Evolutionary conservation across 2,888 invertebrate species (phyloP).

Genomic region (Hedychridium roseum): DNA sequence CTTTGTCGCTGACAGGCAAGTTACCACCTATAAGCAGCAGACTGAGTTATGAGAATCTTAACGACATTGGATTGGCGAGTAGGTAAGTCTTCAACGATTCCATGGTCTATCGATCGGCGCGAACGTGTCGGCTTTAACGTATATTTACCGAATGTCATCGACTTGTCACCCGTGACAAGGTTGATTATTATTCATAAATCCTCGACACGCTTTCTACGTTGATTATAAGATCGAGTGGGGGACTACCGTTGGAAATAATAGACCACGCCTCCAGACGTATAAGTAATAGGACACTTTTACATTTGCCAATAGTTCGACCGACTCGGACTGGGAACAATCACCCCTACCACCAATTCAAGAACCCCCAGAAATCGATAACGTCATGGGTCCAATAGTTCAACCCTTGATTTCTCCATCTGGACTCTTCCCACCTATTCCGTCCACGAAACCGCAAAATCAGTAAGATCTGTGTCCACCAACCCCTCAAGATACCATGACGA

Average conservation of each 20-base stretch:
- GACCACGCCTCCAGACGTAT: no score
- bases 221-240: no score
- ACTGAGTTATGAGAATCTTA: conserved; percentile 43
- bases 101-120: conserved; percentile 3
- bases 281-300: no score
- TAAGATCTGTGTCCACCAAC: conserved; percentile 5
- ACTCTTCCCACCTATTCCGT: conserved; percentile 53
- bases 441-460: conserved; percentile 18
- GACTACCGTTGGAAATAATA: no score
- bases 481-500: neutral
- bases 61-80: conserved; percentile 42
- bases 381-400: conserved; percentile 52
- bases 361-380: conserved; percentile 48
- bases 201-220: no score
- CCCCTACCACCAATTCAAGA: conserved; percentile 55
- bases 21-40: conserved; percentile 69
- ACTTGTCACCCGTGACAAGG: neutral
- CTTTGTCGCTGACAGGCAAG: conserved; percentile 63
- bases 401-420: conserved; percentile 49
- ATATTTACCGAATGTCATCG: conserved; percentile 5
- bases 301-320: conserved; percentile 53
- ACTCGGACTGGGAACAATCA: conserved; percentile 53
- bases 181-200: neutral
- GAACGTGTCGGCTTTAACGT: no score
- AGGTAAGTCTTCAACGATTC: conserved; percentile 12